phyloP scores from a whole-genome alignment of 2,113 vertebrate genomes.

The Lamprologus ornatipinnis region DNA sequence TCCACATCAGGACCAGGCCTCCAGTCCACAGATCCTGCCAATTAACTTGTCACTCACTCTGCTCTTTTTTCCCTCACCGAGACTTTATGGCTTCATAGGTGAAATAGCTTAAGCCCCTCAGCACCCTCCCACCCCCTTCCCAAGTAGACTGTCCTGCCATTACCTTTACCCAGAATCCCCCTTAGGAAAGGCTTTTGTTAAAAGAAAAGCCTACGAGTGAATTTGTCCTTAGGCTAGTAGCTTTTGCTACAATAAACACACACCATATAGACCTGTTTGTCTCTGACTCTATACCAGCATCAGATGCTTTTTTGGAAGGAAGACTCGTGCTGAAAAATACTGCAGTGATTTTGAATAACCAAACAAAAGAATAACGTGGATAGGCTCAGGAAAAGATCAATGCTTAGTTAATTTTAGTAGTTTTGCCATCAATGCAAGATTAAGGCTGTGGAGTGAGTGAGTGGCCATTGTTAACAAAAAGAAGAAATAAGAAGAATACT shows the following conservation, averaged over 20 bases:
- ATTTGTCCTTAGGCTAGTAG: not conserved
- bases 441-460: not conserved
- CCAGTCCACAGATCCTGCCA: constrained; percentile 57
- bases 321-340: not conserved
- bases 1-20: constrained; percentile 59
- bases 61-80: constrained; percentile 23
- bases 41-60: constrained; percentile 74
- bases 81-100: constrained; percentile 58
- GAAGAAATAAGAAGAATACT: not conserved
- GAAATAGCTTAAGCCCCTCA: constrained; percentile 46
- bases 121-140: not conserved
- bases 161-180: constrained; percentile 24
- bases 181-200: not conserved
- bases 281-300: not conserved
- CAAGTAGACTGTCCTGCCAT: constrained; percentile 24
- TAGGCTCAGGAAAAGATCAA: not conserved
- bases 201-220: not conserved
- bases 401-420: not conserved
- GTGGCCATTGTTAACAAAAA: not conserved
- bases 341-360: not conserved
- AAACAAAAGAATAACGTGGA: not conserved
- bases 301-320: not conserved
- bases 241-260: not conserved
- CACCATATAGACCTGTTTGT: not conserved
- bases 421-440: not conserved